Evolutionary conservation across 2,888 invertebrate species (phyloP).

Genomic region (Marronus borbonicus): DNA sequence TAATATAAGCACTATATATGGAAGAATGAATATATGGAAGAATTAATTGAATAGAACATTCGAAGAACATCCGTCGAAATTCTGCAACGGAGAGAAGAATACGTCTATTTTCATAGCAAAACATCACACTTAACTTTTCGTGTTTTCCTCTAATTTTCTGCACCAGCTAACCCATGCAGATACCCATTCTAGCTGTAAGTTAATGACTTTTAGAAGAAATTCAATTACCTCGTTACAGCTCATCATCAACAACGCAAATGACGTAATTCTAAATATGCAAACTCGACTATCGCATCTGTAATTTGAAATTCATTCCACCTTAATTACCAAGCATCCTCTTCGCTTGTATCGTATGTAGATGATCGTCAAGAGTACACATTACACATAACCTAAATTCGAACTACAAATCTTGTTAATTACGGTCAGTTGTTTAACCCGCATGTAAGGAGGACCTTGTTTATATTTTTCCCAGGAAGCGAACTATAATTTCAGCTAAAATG

Average conservation of each 20-base stretch:
- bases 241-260: background rate
- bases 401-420: slow-evolving; percentile 23
- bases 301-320: slow-evolving; percentile 31
- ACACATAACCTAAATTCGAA: slow-evolving; percentile 40
- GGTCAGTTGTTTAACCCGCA: slow-evolving; percentile 5
- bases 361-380: slow-evolving; percentile 19
- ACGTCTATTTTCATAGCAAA: too few species aligned
- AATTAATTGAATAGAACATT: too few species aligned
- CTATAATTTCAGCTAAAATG: slow-evolving; percentile 3
- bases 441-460: background rate
- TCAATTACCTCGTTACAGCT: slow-evolving; percentile 1
- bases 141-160: background rate
- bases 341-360: slow-evolving; percentile 13
- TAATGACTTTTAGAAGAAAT: background rate
- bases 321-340: slow-evolving; percentile 11
- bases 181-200: background rate
- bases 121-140: too few species aligned
- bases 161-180: background rate
- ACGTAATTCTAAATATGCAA: background rate
- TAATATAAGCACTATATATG: too few species aligned
- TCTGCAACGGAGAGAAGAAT: too few species aligned
- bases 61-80: too few species aligned
- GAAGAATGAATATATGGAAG: too few species aligned
- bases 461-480: slow-evolving; percentile 12
- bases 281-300: background rate